These are phyloP conservation scores for Mamestra brassicae DNA, from an alignment of 2,888 invertebrate species.

Conservation along the genomic window DNA sequence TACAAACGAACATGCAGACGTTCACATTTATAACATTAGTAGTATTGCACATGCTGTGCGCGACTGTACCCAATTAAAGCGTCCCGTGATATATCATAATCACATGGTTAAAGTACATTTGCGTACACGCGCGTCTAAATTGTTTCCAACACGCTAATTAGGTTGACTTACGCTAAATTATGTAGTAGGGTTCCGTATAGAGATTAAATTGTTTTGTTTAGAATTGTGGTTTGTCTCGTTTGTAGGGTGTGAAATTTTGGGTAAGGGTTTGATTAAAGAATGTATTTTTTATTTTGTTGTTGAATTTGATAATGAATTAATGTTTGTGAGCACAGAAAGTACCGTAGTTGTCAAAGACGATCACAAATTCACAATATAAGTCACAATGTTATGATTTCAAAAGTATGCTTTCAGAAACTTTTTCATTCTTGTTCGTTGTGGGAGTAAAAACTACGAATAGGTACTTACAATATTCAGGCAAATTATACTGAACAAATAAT, in stretches of 20 bases:
- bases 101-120: conserved; percentile 66
- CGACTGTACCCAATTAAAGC: conserved; percentile 65
- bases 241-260: conserved; percentile 12
- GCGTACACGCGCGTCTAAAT: conserved; percentile 69
- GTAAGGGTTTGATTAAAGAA: conserved; percentile 11
- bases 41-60: conserved; percentile 54
- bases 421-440: not conserved
- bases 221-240: conserved; percentile 28
- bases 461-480: too few relatives aligned
- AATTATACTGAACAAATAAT: not conserved
- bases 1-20: not conserved
- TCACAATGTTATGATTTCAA: not conserved
- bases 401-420: not conserved
- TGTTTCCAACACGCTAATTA: conserved; percentile 74
- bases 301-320: not conserved
- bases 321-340: not conserved
- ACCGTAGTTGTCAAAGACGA: not conserved
- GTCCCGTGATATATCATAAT: conserved; percentile 68
- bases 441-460: not conserved
- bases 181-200: conserved; percentile 55
- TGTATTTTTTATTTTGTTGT: conserved; percentile 11
- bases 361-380: not conserved
- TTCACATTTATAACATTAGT: not conserved
- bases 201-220: conserved; percentile 42
- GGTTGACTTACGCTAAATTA: conserved; percentile 56